Percentiles rank a stretch among this genome's conserved stretches.
Conservation (phyloP, 2,888 invertebrate genomes). For the Meganola albula region DNA sequence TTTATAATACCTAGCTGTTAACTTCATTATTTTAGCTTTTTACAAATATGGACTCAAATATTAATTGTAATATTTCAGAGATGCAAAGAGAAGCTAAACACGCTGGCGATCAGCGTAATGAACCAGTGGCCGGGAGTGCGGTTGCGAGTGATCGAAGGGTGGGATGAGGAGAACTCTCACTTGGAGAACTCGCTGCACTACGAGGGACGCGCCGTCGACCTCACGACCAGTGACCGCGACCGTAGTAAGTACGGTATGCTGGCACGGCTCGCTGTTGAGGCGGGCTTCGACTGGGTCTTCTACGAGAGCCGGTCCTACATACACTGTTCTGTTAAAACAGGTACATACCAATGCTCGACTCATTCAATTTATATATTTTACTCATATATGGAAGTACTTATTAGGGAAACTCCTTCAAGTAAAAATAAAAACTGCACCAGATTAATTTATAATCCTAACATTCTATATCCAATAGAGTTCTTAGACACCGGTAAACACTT, state of each 20-base stretch:
- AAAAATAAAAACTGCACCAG: no score
- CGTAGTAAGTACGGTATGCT: conserved; percentile 96
- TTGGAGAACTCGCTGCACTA: conserved; percentile 93
- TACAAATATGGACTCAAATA: conserved; percentile 11
- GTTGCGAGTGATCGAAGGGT: conserved; percentile 95
- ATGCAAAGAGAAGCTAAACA: conserved; percentile 96
- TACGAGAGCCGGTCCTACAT: conserved; percentile 96
- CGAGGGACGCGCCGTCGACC: conserved; percentile 97
- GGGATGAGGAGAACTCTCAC: conserved; percentile 93
- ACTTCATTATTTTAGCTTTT: no score
- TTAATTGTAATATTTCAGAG: conserved; percentile 81
- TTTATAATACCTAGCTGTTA: conserved; percentile 1
- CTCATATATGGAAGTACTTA: no score
- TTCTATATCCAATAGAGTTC: no score
- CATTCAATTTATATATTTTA: no score
- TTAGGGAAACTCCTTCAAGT: no score
- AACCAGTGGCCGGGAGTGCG: conserved; percentile 98
- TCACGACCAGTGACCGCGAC: conserved; percentile 96
- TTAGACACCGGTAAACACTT: no score
- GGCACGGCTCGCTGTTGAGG: conserved; percentile 95
- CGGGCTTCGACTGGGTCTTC: conserved; percentile 99
- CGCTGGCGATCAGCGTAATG: conserved; percentile 96
- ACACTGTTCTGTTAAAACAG: conserved; percentile 98
- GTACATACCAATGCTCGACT: no score
- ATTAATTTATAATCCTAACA: no score